Evolutionary conservation across 2,888 invertebrate genomes (phyloP), one percentile per base, ranked within the genome.

Genomic region (Orthosia gothica): DNA sequence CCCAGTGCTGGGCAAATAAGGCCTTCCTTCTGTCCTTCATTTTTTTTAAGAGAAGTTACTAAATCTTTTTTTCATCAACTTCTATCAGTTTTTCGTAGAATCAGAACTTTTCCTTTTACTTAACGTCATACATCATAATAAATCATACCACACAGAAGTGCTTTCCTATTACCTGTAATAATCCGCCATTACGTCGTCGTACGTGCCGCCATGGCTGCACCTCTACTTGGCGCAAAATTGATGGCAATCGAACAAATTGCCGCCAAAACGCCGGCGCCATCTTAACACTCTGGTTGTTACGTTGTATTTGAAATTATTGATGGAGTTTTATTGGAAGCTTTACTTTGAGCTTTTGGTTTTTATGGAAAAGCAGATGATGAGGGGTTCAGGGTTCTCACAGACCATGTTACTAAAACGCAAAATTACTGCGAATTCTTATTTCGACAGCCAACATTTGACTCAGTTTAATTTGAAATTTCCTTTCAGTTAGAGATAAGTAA

Each of bases 161-260:
- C 70, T 80, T 86, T 77, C 70, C 81, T 81, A 87, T 87, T 86
- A 86, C 86, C 86, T 86, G 86, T 74, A 82, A 84, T 87, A 87
- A 85, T 82, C 81, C 70, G 20, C 81, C 76, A 84, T 83, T 83
- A 85, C 76, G 76, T 40, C 12, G 20, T 16, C 74, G 86, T 81
- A 87, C 87, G 87, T 87, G 87, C 74, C 74, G 71, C 49, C 32
- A 59, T 45, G 52, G 52, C 54, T 63, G 55, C 82, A 84, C 82
- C 82, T 78, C 84, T 77, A 78, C 88, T 86, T 84, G 77, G 65
- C 45, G 61, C 65, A 70, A 70, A 87, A 81, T 85, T 87, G 87
- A 87, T 81, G 85, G 75, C 76, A 81, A 83, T 67, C 69, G 74
- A 84, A 81, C 68, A 67, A 82, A 79, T 80, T 79, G 72, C 72